phyloP scores from a whole-genome alignment of 1,140 invertebrate species.

The Drosophila kohkoa region DNA sequence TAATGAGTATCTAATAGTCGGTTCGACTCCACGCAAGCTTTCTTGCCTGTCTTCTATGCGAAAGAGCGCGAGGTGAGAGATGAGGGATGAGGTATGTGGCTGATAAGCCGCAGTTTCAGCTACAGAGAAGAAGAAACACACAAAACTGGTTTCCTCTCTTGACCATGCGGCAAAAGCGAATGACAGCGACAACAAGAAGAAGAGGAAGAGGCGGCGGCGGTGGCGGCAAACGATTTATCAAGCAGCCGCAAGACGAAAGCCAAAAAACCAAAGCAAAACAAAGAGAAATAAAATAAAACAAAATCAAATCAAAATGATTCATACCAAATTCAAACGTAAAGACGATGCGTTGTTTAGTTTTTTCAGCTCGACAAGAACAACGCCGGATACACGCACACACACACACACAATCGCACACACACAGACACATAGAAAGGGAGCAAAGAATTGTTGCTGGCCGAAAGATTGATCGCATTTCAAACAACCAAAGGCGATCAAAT shows the following conservation, averaged over 20 bases:
- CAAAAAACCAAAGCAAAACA: slow-evolving; percentile 35
- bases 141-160: slow-evolving; percentile 44
- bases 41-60: background rate
- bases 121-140: slow-evolving; percentile 12
- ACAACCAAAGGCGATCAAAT: slow-evolving; percentile 49
- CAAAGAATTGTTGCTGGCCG: slow-evolving; percentile 33
- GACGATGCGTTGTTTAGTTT: slow-evolving; percentile 57
- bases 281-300: slow-evolving; percentile 17
- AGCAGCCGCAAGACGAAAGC: slow-evolving; percentile 29
- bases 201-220: background rate
- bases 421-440: slow-evolving; percentile 3
- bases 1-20: no score
- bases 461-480: slow-evolving; percentile 60
- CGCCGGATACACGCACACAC: slow-evolving; percentile 45
- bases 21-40: background rate
- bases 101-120: slow-evolving; percentile 42
- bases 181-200: no score
- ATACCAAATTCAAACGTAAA: slow-evolving; percentile 64
- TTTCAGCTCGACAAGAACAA: slow-evolving; percentile 32
- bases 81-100: slow-evolving; percentile 42
- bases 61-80: background rate
- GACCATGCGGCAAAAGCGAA: background rate
- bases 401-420: background rate
- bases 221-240: slow-evolving; percentile 49
- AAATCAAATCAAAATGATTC: slow-evolving; percentile 49